Evolutionary conservation across 2,888 invertebrate genomes (phyloP).

Genomic region (Drosophila buzzatii): DNA sequence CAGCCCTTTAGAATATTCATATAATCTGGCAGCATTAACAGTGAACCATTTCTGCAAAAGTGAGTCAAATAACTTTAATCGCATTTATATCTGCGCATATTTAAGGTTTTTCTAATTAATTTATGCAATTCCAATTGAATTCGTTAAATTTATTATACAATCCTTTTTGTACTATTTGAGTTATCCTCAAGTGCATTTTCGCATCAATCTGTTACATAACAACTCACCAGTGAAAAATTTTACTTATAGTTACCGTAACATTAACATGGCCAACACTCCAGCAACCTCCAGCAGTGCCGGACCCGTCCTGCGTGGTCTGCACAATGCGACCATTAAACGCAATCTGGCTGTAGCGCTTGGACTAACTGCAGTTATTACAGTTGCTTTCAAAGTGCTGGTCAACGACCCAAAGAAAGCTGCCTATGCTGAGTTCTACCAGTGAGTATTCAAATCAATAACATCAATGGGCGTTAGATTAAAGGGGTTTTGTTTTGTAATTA

Average conservation of each 20-base stretch:
- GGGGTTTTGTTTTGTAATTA: conserved; percentile 23
- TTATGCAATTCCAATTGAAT: background rate
- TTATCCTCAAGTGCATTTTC: background rate
- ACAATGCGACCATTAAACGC: conserved; percentile 88
- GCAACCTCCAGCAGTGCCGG: conserved; percentile 85
- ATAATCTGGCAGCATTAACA: conserved; percentile 28
- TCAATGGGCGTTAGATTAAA: background rate
- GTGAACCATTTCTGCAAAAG: conserved; percentile 53
- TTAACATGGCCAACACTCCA: conserved; percentile 80
- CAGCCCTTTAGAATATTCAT: background rate
- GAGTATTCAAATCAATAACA: conserved; percentile 73
- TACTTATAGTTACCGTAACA: conserved; percentile 29
- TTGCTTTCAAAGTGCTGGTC: conserved; percentile 86
- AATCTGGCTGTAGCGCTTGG: conserved; percentile 86
- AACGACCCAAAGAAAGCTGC: conserved; percentile 86
- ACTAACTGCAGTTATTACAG: conserved; percentile 84
- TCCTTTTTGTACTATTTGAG: background rate
- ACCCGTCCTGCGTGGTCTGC: conserved; percentile 90
- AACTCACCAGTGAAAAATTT: conserved; percentile 35
- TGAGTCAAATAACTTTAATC: conserved; percentile 46
- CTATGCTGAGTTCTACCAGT: conserved; percentile 93
- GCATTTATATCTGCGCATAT: background rate
- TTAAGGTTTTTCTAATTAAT: background rate
- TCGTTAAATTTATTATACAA: background rate
- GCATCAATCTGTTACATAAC: conserved; percentile 67